Conservation (phyloP, 2,888 invertebrate species). For the Xestia sexstrigata region DNA sequence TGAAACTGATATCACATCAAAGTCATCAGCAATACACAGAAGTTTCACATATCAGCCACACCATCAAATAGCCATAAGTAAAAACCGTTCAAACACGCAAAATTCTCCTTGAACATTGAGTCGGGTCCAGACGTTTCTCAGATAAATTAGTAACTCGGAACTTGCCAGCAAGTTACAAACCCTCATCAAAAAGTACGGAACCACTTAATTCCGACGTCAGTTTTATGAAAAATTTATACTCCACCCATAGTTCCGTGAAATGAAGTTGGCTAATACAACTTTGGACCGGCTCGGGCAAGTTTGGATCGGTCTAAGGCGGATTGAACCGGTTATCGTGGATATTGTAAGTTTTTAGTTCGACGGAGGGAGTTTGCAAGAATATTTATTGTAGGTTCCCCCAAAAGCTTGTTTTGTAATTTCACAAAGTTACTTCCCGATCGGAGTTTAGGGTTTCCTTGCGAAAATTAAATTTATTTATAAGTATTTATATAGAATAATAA, state of each 20-base stretch:
- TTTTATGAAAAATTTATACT: slow-evolving; percentile 75
- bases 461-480: slow-evolving; percentile 40
- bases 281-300: slow-evolving; percentile 52
- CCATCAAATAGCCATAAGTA: slow-evolving; percentile 26
- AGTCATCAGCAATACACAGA: background rate
- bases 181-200: slow-evolving; percentile 70
- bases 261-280: slow-evolving; percentile 66
- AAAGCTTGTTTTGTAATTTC: slow-evolving; percentile 46
- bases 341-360: slow-evolving; percentile 63
- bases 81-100: slow-evolving; percentile 38
- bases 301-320: slow-evolving; percentile 48
- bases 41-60: slow-evolving; percentile 7
- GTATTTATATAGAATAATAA: slow-evolving; percentile 36
- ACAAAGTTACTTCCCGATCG: slow-evolving; percentile 26
- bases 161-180: slow-evolving; percentile 55
- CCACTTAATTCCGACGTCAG: slow-evolving; percentile 73
- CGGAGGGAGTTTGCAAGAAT: slow-evolving; percentile 49
- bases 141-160: slow-evolving; percentile 64
- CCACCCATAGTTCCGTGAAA: slow-evolving; percentile 63
- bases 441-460: slow-evolving; percentile 7
- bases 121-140: slow-evolving; percentile 48
- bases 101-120: slow-evolving; percentile 42
- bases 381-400: slow-evolving; percentile 43
- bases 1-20: background rate
- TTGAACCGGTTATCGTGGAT: slow-evolving; percentile 61